Evolutionary conservation across 2,797 vertebrate species (phyloP).

Genomic region (Acestrorhynchus altus): DNA sequence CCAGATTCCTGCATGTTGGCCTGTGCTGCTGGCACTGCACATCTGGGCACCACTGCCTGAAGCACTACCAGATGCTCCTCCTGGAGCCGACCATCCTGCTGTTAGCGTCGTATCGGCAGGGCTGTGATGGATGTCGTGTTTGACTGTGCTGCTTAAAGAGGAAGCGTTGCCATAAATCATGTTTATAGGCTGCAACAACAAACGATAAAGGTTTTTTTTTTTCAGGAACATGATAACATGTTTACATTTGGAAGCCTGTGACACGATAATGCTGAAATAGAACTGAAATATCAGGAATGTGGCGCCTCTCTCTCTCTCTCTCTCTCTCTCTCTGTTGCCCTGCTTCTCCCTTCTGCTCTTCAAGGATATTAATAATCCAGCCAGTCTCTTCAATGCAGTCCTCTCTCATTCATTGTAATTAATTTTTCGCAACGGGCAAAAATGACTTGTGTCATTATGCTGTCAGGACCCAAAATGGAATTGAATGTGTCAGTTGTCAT

Average conservation of each 20-base stretch:
- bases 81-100: constrained; percentile 12
- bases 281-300: background rate
- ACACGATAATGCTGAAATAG: background rate
- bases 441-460: constrained; percentile 48
- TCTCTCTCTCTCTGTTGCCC: too few relatives aligned
- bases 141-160: constrained; percentile 35
- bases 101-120: constrained; percentile 34
- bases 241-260: background rate
- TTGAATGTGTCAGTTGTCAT: constrained; percentile 32
- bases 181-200: constrained; percentile 18
- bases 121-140: constrained; percentile 46
- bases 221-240: constrained; percentile 27
- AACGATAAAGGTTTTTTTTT: constrained; percentile 24
- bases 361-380: constrained; percentile 17
- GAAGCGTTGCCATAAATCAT: constrained; percentile 37
- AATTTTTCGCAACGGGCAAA: constrained; percentile 46
- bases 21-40: constrained; percentile 32
- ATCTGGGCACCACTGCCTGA: constrained; percentile 37
- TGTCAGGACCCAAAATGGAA: constrained; percentile 38
- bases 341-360: background rate
- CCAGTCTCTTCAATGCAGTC: constrained; percentile 5
- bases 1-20: constrained; percentile 10
- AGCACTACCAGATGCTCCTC: constrained; percentile 47
- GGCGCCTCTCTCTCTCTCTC: background rate
- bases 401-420: constrained; percentile 43